A percentile compares a stretch with the other conserved stretches of the same genome.
Evolutionary conservation across 2,797 vertebrate species (phyloP).

Genomic region (Heliangelus exortis): DNA sequence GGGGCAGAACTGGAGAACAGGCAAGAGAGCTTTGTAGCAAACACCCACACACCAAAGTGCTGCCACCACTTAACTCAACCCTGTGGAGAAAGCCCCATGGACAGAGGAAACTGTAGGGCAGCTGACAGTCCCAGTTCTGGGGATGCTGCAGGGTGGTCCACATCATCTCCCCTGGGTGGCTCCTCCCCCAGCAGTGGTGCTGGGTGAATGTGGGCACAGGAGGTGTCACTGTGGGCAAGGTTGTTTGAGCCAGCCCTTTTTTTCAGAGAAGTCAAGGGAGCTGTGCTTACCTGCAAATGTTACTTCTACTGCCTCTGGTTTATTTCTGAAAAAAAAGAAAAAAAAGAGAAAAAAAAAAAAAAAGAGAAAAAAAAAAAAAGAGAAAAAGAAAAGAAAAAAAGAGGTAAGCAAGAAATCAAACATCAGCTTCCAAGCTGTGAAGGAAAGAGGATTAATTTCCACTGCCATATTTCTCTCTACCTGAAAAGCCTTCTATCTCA

Average conservation of each 20-base stretch:
- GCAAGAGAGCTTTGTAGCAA: neutral
- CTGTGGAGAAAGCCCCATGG: neutral
- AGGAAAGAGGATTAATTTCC: slow-evolving; percentile 40
- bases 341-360: too few relatives aligned
- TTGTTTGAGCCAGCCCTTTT: neutral
- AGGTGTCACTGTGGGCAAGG: fast-evolving
- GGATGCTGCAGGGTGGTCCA: neutral
- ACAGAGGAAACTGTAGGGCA: neutral
- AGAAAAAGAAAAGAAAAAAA: slow-evolving; percentile 61
- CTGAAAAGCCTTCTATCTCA: neutral
- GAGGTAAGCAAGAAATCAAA: slow-evolving; percentile 11
- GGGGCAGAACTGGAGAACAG: neutral
- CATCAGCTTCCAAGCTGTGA: slow-evolving; percentile 1
- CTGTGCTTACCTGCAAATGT: slow-evolving; percentile 93
- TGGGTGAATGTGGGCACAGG: neutral
- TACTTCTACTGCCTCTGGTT: slow-evolving; percentile 97
- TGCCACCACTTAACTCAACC: neutral
- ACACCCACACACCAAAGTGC: neutral
- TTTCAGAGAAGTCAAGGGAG: neutral
- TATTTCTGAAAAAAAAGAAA: slow-evolving; percentile 86
- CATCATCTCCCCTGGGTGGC: fast-evolving
- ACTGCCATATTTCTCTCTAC: neutral
- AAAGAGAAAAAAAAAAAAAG: slow-evolving; percentile 59
- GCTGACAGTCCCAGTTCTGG: neutral
- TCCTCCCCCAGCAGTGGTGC: neutral